Percentiles rank a stretch among this genome's conserved stretches.
phyloP scores from a whole-genome alignment of 1,140 invertebrate genomes.

The Pogonomyrmex californicus region DNA sequence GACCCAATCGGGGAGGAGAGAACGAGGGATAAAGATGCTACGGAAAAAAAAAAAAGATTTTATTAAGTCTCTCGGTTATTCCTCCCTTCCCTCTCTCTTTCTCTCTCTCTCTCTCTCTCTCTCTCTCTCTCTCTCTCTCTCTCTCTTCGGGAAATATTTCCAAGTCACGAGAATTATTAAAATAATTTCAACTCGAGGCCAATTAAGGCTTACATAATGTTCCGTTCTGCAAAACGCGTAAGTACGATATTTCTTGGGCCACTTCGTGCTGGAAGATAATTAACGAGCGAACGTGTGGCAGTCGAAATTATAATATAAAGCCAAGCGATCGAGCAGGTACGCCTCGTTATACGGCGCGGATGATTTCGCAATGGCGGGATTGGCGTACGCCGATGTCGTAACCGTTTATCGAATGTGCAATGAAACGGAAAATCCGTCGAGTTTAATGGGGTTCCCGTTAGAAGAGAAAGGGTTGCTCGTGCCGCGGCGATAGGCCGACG shows the following conservation, averaged over 20 bases:
- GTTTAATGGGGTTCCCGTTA: conserved; percentile 47
- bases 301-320: conserved; percentile 56
- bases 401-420: conserved; percentile 45
- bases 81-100: too few species aligned
- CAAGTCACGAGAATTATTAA: background rate
- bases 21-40: background rate
- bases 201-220: conserved; percentile 24
- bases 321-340: conserved; percentile 22
- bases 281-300: conserved; percentile 38
- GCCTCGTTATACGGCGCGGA: conserved; percentile 8
- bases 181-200: background rate
- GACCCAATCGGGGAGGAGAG: background rate
- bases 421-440: conserved; percentile 39
- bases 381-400: conserved; percentile 44
- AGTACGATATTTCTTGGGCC: conserved; percentile 6
- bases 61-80: conserved; percentile 1
- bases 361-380: conserved; percentile 50
- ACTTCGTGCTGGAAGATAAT: conserved; percentile 38
- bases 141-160: conserved; percentile 18
- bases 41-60: conserved; percentile 21
- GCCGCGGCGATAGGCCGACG: conserved; percentile 5
- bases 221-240: background rate
- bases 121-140: too few species aligned
- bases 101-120: too few species aligned
- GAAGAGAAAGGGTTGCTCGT: conserved; percentile 66